These are phyloP conservation scores for Tangachromis dhanisi DNA, from an alignment of 2,113 vertebrate genomes.

Conservation along the genomic window DNA sequence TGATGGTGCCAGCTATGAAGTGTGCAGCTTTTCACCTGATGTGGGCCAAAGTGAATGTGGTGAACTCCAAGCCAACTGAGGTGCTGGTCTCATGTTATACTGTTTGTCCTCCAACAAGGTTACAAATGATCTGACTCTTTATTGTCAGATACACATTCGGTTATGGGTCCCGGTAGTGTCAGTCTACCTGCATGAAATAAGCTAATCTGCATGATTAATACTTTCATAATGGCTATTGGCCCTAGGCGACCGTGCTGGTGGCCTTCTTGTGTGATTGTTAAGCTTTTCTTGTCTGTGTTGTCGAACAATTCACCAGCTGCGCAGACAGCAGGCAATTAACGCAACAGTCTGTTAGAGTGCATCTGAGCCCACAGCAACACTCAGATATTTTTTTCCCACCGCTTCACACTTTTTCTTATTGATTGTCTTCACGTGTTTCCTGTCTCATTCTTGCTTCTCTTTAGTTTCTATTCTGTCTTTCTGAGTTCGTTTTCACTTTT, in stretches of 20 bases:
- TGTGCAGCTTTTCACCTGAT: constrained; percentile 77
- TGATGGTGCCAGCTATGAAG: constrained; percentile 74
- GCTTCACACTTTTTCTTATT: background rate
- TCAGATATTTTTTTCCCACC: background rate
- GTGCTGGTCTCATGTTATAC: constrained; percentile 34
- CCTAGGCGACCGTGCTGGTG: background rate
- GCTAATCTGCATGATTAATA: background rate
- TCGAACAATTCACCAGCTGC: constrained; percentile 30
- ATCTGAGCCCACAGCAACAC: background rate
- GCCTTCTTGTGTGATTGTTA: background rate
- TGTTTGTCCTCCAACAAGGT: background rate
- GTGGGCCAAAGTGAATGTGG: constrained; percentile 72
- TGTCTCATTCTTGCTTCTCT: background rate
- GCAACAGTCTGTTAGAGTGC: constrained; percentile 21
- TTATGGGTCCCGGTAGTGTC: background rate
- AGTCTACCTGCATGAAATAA: background rate
- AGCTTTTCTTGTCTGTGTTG: background rate
- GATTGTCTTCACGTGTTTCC: background rate
- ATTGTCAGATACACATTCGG: background rate
- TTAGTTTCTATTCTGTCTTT: background rate
- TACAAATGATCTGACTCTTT: background rate
- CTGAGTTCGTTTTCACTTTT: background rate
- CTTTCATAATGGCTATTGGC: background rate
- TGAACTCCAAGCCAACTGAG: constrained; percentile 49
- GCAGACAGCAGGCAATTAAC: constrained; percentile 32